Percentiles rank a stretch among this genome's conserved stretches.
These are phyloP conservation scores for Yoshiicerus persimilis DNA, from an alignment of 1,140 invertebrate species.

Conservation along the genomic window DNA sequence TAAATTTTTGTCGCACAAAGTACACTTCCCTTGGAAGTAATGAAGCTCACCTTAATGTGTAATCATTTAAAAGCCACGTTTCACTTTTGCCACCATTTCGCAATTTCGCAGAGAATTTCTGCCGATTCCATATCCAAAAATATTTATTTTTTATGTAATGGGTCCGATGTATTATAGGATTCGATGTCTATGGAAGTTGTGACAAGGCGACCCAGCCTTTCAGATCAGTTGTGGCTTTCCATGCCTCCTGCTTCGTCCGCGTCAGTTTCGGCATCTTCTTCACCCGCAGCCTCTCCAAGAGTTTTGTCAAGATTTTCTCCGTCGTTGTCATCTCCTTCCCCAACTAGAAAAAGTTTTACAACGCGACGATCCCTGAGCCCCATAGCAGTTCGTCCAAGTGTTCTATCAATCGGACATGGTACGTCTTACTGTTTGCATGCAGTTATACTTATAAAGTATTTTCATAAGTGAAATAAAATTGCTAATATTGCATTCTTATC, in stretches of 20 bases:
- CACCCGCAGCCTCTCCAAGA: slow-evolving; percentile 48
- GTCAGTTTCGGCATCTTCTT: slow-evolving; percentile 46
- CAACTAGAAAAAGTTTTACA: slow-evolving; percentile 54
- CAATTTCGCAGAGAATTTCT: no score
- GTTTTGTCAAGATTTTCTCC: slow-evolving; percentile 44
- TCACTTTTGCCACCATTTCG: no score
- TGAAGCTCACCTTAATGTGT: no score
- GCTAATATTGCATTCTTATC: neutral
- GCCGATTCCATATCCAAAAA: no score
- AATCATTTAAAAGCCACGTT: no score
- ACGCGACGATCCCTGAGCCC: slow-evolving; percentile 53
- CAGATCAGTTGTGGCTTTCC: slow-evolving; percentile 46
- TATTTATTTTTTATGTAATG: neutral
- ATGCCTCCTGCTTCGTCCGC: slow-evolving; percentile 41
- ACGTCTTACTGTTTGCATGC: neutral
- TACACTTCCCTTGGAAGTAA: no score
- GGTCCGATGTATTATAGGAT: slow-evolving; percentile 25
- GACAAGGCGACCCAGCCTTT: slow-evolving; percentile 40
- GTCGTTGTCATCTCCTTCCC: slow-evolving; percentile 53
- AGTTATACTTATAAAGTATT: no score
- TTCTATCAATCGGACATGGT: slow-evolving; percentile 42
- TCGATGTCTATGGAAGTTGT: slow-evolving; percentile 47
- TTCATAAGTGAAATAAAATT: no score
- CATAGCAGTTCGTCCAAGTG: slow-evolving; percentile 52
- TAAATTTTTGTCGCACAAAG: no score